Base-by-base conservation (phyloP, 2,888 invertebrate species). In the Endotricha flammealis region DNA sequence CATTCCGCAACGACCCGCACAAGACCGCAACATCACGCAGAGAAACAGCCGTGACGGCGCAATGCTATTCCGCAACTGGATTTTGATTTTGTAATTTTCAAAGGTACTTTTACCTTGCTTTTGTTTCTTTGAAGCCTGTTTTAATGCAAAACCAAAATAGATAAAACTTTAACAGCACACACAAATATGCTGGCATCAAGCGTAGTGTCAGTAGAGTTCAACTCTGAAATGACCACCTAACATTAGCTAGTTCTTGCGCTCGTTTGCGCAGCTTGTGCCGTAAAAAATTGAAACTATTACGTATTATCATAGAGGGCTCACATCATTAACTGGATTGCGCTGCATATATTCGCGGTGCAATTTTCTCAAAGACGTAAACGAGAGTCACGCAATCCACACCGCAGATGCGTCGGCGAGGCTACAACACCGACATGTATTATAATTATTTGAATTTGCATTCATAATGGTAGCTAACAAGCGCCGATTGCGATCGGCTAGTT, bases 381-480 rank as follows among this genome's bases (percentile, higher is more conserved):
- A 46, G 48, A 63, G 67, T 64, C 71, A 74, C 69, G 75, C 71
- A 62, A 73, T 57, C 57, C 45, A 44, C 40, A 41, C 48, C 39
- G 54, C 57, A 67, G 62, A 68, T 64, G 62, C 56, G 57, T 50
- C 51, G 55, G 44, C 41, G 42, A 42, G 37, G 44, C 52, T 64
- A 63, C 57, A 47, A 49, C 53, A 62, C 58, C 56, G 42, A 47
- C 47, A 39, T 44, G 59, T 67, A 64, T 47, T 66, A 66, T 74
- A 77, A 76, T 78, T 76, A 71, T 75, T n/a, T 76, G 72, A 75
- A 79, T 81, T 81, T 78, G 70, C 79, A 80, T 79, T 67, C 60
- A 76, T 81, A 77, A 79, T 81, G 62, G 68, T 54, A 64, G 64
- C 67, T 78, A 78, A 79, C 79, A 71, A 79, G 77, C 59, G 53